Conservation (phyloP, 2,888 invertebrate genomes). For the Leptinotarsa juncta region DNA sequence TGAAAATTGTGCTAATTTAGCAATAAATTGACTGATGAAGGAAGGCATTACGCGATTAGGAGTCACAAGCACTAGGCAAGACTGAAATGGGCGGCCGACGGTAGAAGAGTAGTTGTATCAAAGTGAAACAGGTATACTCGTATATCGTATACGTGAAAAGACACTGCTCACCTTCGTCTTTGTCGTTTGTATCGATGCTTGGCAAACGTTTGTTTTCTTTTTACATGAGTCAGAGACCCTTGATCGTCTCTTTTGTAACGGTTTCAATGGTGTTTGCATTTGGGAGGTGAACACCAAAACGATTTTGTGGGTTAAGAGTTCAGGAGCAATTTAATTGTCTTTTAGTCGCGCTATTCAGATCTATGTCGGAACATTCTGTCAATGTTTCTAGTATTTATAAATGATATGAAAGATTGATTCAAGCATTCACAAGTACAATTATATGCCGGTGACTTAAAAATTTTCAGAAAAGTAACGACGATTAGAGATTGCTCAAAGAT, state of each 20-base stretch:
- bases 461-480: too few species aligned
- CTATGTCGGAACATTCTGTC: background rate
- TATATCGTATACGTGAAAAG: slow-evolving; percentile 10
- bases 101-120: slow-evolving; percentile 3
- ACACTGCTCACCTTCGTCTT: slow-evolving; percentile 28
- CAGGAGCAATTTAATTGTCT: background rate
- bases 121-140: slow-evolving; percentile 14
- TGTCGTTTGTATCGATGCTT: slow-evolving; percentile 35
- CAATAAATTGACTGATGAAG: slow-evolving; percentile 21
- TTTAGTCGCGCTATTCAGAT: background rate
- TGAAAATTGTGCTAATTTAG: slow-evolving; percentile 30
- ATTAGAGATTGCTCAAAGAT: too few species aligned
- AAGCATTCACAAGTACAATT: too few species aligned
- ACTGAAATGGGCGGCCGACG: background rate
- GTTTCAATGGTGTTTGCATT: slow-evolving; percentile 31
- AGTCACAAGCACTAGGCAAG: slow-evolving; percentile 1
- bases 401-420: too few species aligned
- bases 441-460: too few species aligned
- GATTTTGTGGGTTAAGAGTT: slow-evolving; percentile 14
- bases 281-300: background rate
- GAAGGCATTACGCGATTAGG: slow-evolving; percentile 9
- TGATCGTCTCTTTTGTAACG: slow-evolving; percentile 41
- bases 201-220: slow-evolving; percentile 40
- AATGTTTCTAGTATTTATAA: too few species aligned
- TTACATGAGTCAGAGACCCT: slow-evolving; percentile 40